These are phyloP conservation scores for Hymenochirus boettgeri DNA, from an alignment of 2,113 vertebrate genomes.

Conservation along the genomic window DNA sequence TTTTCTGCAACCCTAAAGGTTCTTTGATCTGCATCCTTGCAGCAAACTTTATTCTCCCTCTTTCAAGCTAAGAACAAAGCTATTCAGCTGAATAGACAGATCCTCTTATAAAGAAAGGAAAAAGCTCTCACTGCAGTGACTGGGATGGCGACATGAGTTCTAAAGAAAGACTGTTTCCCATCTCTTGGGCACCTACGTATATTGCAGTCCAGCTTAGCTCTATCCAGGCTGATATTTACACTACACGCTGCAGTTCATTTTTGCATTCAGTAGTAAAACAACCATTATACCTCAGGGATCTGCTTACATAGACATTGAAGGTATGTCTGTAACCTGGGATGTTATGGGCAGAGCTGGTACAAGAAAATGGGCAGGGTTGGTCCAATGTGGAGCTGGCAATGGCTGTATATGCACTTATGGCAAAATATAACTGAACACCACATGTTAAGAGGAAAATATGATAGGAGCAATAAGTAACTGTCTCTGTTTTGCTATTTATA, in stretches of 20 bases:
- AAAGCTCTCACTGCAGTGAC: background rate
- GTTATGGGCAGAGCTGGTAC: background rate
- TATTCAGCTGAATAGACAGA: conserved; percentile 1
- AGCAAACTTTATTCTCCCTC: conserved; percentile 28
- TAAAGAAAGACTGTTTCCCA: background rate
- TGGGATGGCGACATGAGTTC: background rate
- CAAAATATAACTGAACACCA: too few relatives aligned
- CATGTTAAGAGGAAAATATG: too few relatives aligned
- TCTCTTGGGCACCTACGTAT: background rate
- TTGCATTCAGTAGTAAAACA: background rate
- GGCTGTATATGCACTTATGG: too few relatives aligned
- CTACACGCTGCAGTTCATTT: background rate
- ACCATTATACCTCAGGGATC: background rate
- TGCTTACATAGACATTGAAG: background rate
- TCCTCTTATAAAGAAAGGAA: background rate
- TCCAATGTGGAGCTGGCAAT: too few relatives aligned
- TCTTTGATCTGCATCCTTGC: conserved; percentile 14
- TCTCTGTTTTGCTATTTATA: too few relatives aligned
- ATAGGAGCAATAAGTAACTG: too few relatives aligned
- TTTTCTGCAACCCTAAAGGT: background rate
- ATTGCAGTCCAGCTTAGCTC: background rate
- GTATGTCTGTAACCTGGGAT: background rate
- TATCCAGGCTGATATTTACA: background rate
- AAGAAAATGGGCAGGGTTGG: background rate
- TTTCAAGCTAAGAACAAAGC: conserved; percentile 20